Evolutionary conservation across 2,888 invertebrate genomes (phyloP).

Genomic region (Beris morrisii): DNA sequence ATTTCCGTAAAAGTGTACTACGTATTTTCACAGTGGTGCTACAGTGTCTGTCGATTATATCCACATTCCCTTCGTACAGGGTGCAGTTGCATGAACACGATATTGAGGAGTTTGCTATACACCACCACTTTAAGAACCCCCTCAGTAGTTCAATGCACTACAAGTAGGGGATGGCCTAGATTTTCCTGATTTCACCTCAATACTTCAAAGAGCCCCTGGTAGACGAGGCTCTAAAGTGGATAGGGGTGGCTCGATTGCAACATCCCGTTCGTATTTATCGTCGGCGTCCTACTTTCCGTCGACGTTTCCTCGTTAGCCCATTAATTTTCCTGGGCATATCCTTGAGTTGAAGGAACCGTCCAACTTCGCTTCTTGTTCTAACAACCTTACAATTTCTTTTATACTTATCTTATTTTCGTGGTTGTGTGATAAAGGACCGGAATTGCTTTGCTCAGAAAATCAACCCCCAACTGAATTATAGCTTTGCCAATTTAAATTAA

Average conservation of each 20-base stretch:
- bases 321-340: conserved; percentile 6
- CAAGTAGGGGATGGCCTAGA: conserved; percentile 22
- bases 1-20: too few species aligned
- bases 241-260: neutral
- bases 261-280: neutral
- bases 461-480: conserved; percentile 6
- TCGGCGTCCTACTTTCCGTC: conserved; percentile 1
- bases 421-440: too few species aligned
- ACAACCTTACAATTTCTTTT: too few species aligned
- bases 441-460: neutral
- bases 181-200: conserved; percentile 25
- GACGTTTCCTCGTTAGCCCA: neutral
- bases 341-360: too few species aligned
- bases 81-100: too few species aligned
- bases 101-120: too few species aligned
- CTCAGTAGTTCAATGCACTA: conserved; percentile 23
- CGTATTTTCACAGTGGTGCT: too few species aligned
- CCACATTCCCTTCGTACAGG: too few species aligned
- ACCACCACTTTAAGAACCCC: neutral
- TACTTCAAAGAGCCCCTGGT: conserved; percentile 5
- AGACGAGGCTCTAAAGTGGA: conserved; percentile 15
- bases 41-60: too few species aligned
- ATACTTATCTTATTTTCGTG: too few species aligned
- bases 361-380: too few species aligned
- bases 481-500: conserved; percentile 1